Percentiles rank a stretch among this genome's conserved stretches.
phyloP scores from a whole-genome alignment of 2,113 vertebrate genomes.

The Toxostoma redivivum region DNA sequence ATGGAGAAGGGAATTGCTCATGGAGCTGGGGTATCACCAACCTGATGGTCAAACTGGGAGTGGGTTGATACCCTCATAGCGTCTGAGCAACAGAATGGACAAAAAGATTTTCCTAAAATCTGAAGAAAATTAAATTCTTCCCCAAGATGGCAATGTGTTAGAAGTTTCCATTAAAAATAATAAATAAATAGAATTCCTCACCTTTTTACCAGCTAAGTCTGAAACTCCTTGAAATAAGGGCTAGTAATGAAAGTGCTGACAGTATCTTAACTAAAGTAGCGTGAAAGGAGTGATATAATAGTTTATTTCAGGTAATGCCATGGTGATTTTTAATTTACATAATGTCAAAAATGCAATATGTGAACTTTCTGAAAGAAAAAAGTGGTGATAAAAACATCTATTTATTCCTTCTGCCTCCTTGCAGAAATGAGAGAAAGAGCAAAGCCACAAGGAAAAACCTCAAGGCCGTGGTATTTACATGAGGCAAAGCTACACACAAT shows the following conservation, averaged over 20 bases:
- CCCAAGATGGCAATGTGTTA: background rate
- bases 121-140: background rate
- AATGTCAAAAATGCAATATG: conserved; percentile 51
- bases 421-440: conserved; percentile 4
- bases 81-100: background rate
- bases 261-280: conserved; percentile 40
- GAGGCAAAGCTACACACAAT: background rate
- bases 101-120: background rate
- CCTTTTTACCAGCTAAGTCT: background rate
- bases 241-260: conserved; percentile 50
- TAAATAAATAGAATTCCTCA: background rate
- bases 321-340: conserved; percentile 52
- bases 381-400: conserved; percentile 59
- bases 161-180: background rate
- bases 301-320: conserved; percentile 51
- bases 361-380: conserved; percentile 53
- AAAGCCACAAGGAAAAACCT: conserved; percentile 41
- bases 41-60: background rate
- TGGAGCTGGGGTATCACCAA: too few species aligned
- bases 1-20: background rate
- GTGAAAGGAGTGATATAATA: conserved; percentile 47
- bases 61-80: background rate
- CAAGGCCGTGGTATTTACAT: conserved; percentile 14
- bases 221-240: conserved; percentile 49
- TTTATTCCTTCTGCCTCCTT: conserved; percentile 50